phyloP scores from a whole-genome alignment of 2,113 vertebrate species.

The Nycticryphes semicollaris region DNA sequence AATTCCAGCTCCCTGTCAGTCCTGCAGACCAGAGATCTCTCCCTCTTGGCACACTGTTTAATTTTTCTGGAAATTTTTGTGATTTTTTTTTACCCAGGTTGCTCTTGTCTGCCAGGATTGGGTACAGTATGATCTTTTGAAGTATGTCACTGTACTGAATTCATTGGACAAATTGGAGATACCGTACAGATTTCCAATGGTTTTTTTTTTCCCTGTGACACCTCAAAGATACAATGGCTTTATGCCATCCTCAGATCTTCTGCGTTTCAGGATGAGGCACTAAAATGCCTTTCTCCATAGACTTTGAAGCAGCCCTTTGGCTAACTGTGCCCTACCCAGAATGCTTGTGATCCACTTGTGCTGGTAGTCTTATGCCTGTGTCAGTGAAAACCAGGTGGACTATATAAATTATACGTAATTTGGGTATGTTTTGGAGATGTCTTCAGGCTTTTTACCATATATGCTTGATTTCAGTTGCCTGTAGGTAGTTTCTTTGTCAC shows the following conservation, averaged over 20 bases:
- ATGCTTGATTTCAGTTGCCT: background rate
- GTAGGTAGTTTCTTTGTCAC: too few species aligned
- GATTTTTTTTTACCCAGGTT: background rate
- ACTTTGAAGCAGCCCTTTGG: background rate
- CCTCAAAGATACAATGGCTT: background rate
- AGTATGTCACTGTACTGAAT: background rate
- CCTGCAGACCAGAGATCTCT: background rate
- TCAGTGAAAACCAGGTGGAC: background rate
- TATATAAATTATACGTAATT: background rate
- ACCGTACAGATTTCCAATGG: background rate
- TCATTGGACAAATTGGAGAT: background rate
- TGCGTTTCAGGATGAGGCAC: background rate
- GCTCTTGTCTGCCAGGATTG: background rate
- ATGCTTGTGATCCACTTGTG: rapidly evolving
- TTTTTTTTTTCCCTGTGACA: background rate
- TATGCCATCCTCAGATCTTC: background rate
- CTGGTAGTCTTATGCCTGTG: background rate
- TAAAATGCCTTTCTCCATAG: background rate
- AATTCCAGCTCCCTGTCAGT: background rate
- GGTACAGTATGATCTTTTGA: background rate
- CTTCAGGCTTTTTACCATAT: background rate
- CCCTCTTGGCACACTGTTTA: background rate
- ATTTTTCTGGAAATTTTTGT: background rate
- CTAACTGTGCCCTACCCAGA: background rate
- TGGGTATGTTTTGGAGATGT: background rate